Conservation (phyloP, 1,140 invertebrate genomes). For the Orussus abietinus region DNA sequence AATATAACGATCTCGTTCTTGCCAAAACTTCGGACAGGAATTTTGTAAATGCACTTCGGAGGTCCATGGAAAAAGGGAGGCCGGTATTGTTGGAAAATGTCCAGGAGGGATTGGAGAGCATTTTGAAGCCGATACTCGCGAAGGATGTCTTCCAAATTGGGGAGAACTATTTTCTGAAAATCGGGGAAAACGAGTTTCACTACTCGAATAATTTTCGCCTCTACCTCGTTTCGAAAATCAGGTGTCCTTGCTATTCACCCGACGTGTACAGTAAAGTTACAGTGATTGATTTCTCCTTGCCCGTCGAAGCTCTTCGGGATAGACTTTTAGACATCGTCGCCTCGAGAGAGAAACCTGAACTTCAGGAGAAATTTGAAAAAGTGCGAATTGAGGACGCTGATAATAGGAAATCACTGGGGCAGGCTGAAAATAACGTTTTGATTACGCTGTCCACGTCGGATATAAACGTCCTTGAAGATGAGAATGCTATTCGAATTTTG, state of each 20-base stretch:
- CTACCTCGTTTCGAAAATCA: slow-evolving; percentile 49
- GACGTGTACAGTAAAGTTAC: slow-evolving; percentile 64
- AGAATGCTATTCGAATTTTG: slow-evolving; percentile 64
- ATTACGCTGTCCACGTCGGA: slow-evolving; percentile 61
- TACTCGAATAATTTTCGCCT: slow-evolving; percentile 1
- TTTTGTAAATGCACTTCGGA: slow-evolving; percentile 59
- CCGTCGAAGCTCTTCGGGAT: slow-evolving; percentile 63
- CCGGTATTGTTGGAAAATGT: slow-evolving; percentile 63
- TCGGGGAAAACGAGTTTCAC: slow-evolving; percentile 58
- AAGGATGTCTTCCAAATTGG: slow-evolving; percentile 60
- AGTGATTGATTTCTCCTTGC: slow-evolving; percentile 69
- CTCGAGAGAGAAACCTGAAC: slow-evolving; percentile 62
- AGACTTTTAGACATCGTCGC: slow-evolving; percentile 67
- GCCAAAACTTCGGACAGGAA: slow-evolving; percentile 58
- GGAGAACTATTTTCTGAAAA: slow-evolving; percentile 55
- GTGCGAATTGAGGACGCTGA: slow-evolving; percentile 60
- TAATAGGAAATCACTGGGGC: slow-evolving; percentile 62
- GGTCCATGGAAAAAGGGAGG: slow-evolving; percentile 59
- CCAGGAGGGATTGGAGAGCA: slow-evolving; percentile 58
- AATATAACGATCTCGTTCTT: slow-evolving; percentile 56
- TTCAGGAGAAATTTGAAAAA: slow-evolving; percentile 66
- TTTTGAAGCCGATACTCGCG: slow-evolving; percentile 58
- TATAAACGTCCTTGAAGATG: slow-evolving; percentile 72
- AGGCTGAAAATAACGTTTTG: slow-evolving; percentile 70
- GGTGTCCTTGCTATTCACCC: slow-evolving; percentile 62